Evolutionary conservation across 2,888 invertebrate genomes (phyloP).

Genomic region (Agriopis leucophaearia): DNA sequence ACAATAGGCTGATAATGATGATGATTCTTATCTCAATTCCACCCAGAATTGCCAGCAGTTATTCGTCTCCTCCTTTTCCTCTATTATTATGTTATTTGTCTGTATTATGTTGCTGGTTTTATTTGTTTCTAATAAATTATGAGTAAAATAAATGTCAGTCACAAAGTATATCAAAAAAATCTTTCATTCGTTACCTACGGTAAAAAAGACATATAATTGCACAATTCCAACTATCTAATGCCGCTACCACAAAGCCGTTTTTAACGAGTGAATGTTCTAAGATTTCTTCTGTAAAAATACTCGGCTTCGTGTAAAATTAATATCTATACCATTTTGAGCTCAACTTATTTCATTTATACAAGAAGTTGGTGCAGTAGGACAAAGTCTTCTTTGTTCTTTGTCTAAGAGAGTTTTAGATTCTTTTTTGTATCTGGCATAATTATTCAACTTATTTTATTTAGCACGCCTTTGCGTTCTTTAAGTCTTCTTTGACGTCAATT

Average conservation of each 20-base stretch:
- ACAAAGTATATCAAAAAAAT: no score
- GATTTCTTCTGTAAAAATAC: not conserved
- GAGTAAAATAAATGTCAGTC: no score
- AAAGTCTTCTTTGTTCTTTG: slow-evolving; percentile 9
- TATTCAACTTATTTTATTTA: not conserved
- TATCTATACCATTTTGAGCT: not conserved
- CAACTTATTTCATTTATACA: slow-evolving; percentile 6
- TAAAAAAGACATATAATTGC: not conserved
- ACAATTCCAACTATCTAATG: not conserved
- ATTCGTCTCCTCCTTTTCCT: no score
- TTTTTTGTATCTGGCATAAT: not conserved
- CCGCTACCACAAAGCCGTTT: not conserved
- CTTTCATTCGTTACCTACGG: not conserved
- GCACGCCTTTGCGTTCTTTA: not conserved
- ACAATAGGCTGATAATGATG: no score
- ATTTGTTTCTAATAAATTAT: no score
- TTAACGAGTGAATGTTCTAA: slow-evolving; percentile 4
- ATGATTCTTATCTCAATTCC: no score
- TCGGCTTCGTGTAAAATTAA: slow-evolving; percentile 2
- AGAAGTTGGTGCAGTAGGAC: slow-evolving; percentile 2
- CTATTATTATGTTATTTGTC: not conserved
- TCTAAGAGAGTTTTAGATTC: not conserved
- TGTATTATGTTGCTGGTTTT: no score
- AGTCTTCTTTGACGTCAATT: not conserved
- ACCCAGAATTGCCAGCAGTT: no score